Evolutionary conservation across 2,797 vertebrate genomes (phyloP).

Genomic region (Micropoecilia bifurca): DNA sequence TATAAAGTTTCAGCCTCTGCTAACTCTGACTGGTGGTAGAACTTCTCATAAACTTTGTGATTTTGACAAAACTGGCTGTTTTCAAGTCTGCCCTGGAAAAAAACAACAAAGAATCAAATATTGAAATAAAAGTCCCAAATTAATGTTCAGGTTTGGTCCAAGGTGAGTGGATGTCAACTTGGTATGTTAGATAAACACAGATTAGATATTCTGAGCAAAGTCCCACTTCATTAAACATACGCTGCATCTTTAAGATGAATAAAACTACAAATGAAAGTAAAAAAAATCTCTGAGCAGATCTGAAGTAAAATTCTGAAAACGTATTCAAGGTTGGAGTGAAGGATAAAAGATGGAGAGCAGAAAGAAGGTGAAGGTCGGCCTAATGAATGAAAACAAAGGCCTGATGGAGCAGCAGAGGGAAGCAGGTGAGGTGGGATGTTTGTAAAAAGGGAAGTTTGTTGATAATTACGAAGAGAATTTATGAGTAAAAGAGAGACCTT

Average conservation of each 20-base stretch:
- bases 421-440: slow-evolving; percentile 21
- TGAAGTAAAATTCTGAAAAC: background rate
- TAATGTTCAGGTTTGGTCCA: background rate
- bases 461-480: slow-evolving; percentile 13
- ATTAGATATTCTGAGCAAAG: background rate
- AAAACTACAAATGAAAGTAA: background rate
- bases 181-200: background rate
- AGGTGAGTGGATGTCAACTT: background rate
- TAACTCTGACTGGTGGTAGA: background rate
- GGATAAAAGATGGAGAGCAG: slow-evolving; percentile 32
- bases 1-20: background rate
- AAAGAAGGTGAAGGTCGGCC: slow-evolving; percentile 59
- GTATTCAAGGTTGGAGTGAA: slow-evolving; percentile 6
- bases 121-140: background rate
- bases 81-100: background rate
- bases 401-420: slow-evolving; percentile 1
- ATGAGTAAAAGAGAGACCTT: slow-evolving; percentile 39
- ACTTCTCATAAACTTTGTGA: background rate
- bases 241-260: background rate
- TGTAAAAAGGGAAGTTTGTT: slow-evolving; percentile 40
- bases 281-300: background rate
- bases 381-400: slow-evolving; percentile 46
- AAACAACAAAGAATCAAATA: background rate
- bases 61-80: background rate
- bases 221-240: background rate